Evolutionary conservation across 2,888 invertebrate genomes (phyloP).

Genomic region (Nineta flava): DNA sequence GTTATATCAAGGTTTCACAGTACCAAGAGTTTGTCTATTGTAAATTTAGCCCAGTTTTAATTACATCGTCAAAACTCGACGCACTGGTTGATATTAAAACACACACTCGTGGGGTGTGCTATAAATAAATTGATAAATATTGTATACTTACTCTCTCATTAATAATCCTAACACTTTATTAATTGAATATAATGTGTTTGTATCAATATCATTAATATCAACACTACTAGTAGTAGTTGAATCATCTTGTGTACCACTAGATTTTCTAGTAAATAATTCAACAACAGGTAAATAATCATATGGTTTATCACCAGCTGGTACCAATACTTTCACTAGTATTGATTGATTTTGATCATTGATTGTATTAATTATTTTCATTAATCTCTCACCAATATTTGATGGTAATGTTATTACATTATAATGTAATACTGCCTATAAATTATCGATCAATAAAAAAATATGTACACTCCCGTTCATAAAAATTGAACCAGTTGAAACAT

Average conservation of each 20-base stretch:
- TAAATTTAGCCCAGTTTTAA: too few relatives aligned
- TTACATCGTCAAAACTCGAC: too few relatives aligned
- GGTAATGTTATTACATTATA: constrained; percentile 16
- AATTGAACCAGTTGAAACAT: too few relatives aligned
- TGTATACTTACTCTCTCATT: constrained; percentile 16
- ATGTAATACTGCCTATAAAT: background rate
- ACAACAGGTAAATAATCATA: constrained; percentile 31
- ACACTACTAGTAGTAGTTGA: too few relatives aligned
- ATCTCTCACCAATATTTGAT: constrained; percentile 22
- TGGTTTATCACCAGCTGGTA: constrained; percentile 16
- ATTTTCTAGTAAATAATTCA: constrained; percentile 48
- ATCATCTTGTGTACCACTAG: constrained; percentile 26
- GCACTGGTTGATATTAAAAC: too few relatives aligned
- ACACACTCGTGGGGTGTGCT: too few relatives aligned
- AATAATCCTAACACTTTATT: constrained; percentile 53
- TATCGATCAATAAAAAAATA: background rate
- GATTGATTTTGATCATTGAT: constrained; percentile 26
- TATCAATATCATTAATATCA: too few relatives aligned
- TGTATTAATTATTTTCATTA: constrained; percentile 31
- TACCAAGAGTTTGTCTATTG: too few relatives aligned
- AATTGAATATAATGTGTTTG: constrained; percentile 45
- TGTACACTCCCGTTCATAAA: too few relatives aligned
- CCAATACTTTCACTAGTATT: constrained; percentile 34
- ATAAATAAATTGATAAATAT: too few relatives aligned
- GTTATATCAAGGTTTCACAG: too few relatives aligned